Conservation (phyloP, 2,113 vertebrate genomes). For the Platysternon megacephalum region DNA sequence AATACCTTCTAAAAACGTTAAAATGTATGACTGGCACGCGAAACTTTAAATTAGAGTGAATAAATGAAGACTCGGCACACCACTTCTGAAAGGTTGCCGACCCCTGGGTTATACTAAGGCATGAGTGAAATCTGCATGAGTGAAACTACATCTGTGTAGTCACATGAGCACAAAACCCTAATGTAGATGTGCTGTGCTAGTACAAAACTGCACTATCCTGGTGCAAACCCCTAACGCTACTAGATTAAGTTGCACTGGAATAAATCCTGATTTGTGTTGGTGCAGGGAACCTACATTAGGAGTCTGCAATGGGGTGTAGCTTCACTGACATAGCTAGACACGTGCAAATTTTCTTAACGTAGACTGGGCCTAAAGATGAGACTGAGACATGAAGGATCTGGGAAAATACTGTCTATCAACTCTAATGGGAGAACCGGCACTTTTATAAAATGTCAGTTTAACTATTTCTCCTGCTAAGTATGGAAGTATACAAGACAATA, state of each 20-base stretch:
- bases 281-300: background rate
- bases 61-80: no score
- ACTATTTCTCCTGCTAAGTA: background rate
- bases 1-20: no score
- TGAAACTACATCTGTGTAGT: background rate
- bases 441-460: background rate
- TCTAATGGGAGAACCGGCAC: background rate
- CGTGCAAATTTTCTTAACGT: background rate
- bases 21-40: no score
- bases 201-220: background rate
- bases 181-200: background rate
- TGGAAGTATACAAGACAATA: background rate
- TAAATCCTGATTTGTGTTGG: background rate
- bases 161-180: background rate
- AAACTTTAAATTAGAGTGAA: no score
- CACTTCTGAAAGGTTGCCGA: no score
- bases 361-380: background rate
- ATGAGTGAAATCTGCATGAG: background rate
- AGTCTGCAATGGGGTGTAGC: background rate
- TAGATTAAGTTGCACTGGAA: background rate
- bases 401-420: rapidly evolving
- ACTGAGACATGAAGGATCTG: background rate
- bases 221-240: background rate
- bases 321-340: background rate
- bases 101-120: background rate